These are phyloP conservation scores for Podarcis siculus DNA, from an alignment of 2,797 vertebrate species.

Conservation along the genomic window DNA sequence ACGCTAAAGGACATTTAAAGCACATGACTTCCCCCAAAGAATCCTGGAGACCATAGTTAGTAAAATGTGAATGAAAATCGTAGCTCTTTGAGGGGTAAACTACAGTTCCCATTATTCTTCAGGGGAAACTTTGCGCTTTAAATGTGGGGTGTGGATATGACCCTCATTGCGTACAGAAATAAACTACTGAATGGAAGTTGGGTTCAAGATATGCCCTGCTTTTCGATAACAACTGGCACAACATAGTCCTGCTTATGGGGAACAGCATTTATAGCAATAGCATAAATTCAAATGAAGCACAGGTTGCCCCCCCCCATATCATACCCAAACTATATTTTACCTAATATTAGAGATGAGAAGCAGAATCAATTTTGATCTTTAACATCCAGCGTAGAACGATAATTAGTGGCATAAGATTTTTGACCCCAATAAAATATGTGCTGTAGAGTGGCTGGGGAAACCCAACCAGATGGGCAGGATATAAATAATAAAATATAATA, in stretches of 20 bases:
- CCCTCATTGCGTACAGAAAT: background rate
- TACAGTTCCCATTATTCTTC: no score
- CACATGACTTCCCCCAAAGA: no score
- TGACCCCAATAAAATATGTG: no score
- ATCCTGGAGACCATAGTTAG: no score
- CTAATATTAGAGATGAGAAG: background rate
- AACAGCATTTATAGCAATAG: background rate
- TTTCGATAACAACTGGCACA: background rate
- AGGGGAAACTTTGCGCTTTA: no score
- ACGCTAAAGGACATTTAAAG: no score
- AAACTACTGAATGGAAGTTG: background rate
- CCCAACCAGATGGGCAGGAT: no score
- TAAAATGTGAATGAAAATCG: no score
- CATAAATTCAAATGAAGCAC: background rate
- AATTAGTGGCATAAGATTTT: background rate
- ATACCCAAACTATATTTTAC: background rate
- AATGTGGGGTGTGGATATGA: no score
- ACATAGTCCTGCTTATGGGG: rapidly evolving
- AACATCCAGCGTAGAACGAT: background rate
- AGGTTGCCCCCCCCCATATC: background rate
- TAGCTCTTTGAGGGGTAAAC: no score
- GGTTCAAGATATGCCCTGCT: background rate
- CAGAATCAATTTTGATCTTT: background rate
- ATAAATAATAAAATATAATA: no score
- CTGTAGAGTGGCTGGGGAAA: no score